Conservation (phyloP, 2,888 invertebrate species). For the Ichneumon xanthorius region DNA sequence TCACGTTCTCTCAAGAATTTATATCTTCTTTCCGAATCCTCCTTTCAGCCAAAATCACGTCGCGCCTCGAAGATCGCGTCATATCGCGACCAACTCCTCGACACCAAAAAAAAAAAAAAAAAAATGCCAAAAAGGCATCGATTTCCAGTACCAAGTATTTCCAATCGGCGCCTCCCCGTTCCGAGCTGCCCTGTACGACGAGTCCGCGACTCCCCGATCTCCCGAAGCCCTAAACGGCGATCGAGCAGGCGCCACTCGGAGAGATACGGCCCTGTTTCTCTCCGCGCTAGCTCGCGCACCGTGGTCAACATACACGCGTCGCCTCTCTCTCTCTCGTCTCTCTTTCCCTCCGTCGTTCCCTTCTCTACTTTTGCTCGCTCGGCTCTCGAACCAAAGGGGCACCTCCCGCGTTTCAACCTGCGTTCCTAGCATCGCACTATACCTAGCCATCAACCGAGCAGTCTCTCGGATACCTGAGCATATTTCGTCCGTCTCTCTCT, state of each 20-base stretch:
- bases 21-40: too few relatives aligned
- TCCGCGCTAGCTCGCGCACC: constrained; percentile 11
- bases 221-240: neutral
- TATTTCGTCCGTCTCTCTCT: constrained; percentile 12
- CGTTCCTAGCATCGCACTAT: constrained; percentile 69
- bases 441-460: constrained; percentile 27
- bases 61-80: too few relatives aligned
- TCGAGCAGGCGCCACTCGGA: constrained; percentile 9
- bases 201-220: neutral
- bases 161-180: too few relatives aligned
- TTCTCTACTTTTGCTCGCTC: neutral
- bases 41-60: too few relatives aligned
- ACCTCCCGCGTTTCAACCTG: constrained; percentile 83
- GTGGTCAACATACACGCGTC: neutral
- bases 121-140: too few relatives aligned
- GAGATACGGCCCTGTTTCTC: constrained; percentile 18
- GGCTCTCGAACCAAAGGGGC: constrained; percentile 38
- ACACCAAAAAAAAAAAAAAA: too few relatives aligned
- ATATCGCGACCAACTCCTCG: too few relatives aligned
- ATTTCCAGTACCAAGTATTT: too few relatives aligned
- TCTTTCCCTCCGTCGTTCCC: constrained; percentile 5
- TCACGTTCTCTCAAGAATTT: too few relatives aligned
- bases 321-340: neutral
- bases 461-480: constrained; percentile 30
- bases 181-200: too few relatives aligned